Evolutionary conservation across 1,140 invertebrate genomes (phyloP).

Genomic region (Cotesia glomerata): DNA sequence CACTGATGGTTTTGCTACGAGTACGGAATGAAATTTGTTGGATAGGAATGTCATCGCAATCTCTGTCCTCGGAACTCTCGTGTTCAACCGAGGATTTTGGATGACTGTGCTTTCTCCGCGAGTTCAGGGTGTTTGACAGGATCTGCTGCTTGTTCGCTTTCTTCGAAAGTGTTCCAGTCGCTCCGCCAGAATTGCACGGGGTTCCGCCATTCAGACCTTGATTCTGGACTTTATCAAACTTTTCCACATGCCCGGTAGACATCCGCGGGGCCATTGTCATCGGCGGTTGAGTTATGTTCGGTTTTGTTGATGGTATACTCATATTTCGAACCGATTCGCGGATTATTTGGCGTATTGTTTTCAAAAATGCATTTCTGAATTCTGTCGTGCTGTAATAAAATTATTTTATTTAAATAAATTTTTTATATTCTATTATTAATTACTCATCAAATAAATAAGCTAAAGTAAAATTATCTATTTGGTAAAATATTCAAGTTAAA

Average conservation of each 20-base stretch:
- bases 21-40: slow-evolving; percentile 72
- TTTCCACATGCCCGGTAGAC: slow-evolving; percentile 57
- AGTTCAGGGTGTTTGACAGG: slow-evolving; percentile 75
- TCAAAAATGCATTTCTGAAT: slow-evolving; percentile 94
- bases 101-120: slow-evolving; percentile 81
- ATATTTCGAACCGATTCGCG: slow-evolving; percentile 93
- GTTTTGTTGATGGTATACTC: slow-evolving; percentile 86
- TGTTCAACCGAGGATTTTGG: slow-evolving; percentile 89
- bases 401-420: too few relatives aligned
- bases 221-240: slow-evolving; percentile 51
- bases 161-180: slow-evolving; percentile 55
- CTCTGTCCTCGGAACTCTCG: slow-evolving; percentile 65
- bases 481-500: too few relatives aligned
- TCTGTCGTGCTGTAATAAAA: slow-evolving; percentile 79
- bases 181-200: slow-evolving; percentile 43
- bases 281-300: slow-evolving; percentile 54
- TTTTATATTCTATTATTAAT: too few relatives aligned
- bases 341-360: slow-evolving; percentile 95
- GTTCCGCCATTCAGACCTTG: slow-evolving; percentile 50
- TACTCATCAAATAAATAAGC: too few relatives aligned
- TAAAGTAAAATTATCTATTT: too few relatives aligned
- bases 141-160: slow-evolving; percentile 60
- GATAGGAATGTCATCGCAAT: slow-evolving; percentile 51
- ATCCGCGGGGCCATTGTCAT: slow-evolving; percentile 57
- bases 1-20: slow-evolving; percentile 88